Conservation (phyloP, 2,797 vertebrate species). For the Betta splendens region DNA sequence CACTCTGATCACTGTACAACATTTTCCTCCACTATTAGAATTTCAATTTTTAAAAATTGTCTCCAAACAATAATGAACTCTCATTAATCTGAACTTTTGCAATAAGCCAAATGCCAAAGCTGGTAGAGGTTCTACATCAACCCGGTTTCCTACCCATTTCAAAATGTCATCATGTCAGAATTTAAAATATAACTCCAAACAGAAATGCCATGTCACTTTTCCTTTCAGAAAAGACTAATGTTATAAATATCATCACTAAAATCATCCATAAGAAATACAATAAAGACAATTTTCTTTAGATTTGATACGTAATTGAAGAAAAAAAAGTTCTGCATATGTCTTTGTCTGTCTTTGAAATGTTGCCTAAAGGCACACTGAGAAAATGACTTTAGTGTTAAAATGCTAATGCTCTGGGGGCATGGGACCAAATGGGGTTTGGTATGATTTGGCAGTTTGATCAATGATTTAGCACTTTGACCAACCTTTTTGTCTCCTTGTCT, state of each 20-base stretch:
- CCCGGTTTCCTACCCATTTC: neutral
- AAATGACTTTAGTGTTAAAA: constrained; percentile 33
- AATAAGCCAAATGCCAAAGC: neutral
- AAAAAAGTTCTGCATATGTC: constrained; percentile 1
- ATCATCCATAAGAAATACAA: neutral
- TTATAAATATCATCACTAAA: neutral
- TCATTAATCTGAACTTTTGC: neutral
- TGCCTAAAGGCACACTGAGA: constrained; percentile 19
- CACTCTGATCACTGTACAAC: neutral
- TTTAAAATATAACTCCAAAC: neutral
- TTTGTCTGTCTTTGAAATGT: constrained; percentile 25
- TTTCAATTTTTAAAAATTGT: no score
- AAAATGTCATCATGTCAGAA: no score
- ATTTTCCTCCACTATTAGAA: no score
- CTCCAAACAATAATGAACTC: neutral
- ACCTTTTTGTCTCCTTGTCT: constrained; percentile 26
- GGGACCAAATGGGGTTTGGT: constrained; percentile 8
- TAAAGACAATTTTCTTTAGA: constrained; percentile 9
- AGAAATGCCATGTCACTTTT: neutral
- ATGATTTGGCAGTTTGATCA: constrained; percentile 22
- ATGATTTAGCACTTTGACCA: constrained; percentile 20
- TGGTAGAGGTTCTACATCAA: neutral
- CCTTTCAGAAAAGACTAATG: neutral
- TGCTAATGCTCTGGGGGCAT: constrained; percentile 19
- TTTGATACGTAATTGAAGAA: no score